Evolutionary conservation across 2,113 vertebrate genomes (phyloP).

Genomic region (Ophthalmolycus amberensis): DNA sequence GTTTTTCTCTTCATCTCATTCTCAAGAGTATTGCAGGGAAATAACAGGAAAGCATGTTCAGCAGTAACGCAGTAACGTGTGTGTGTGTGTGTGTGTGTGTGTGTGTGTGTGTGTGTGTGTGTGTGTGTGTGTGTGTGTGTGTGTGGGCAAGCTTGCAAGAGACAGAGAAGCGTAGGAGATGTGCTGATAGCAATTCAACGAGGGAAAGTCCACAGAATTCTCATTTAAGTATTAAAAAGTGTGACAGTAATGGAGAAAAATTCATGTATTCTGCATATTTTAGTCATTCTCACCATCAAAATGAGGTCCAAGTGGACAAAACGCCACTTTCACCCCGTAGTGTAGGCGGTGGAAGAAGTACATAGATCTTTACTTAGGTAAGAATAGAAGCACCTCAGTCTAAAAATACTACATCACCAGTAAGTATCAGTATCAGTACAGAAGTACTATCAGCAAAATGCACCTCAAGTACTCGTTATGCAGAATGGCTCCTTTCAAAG

Average conservation of each 20-base stretch:
- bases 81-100: background rate
- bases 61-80: background rate
- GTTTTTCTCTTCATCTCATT: slow-evolving; percentile 32
- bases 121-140: slow-evolving; percentile 18
- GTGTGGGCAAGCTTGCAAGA: slow-evolving; percentile 35
- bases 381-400: background rate
- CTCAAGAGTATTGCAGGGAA: slow-evolving; percentile 41
- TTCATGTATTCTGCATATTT: background rate
- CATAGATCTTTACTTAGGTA: no score
- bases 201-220: slow-evolving; percentile 44
- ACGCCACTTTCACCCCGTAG: no score
- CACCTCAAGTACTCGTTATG: background rate
- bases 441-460: no score
- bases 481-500: background rate
- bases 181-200: background rate
- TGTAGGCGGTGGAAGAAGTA: background rate
- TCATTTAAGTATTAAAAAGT: background rate
- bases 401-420: background rate
- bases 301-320: background rate
- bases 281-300: background rate
- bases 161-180: slow-evolving; percentile 8
- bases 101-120: slow-evolving; percentile 11
- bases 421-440: no score
- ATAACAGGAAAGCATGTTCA: slow-evolving; percentile 63
- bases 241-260: background rate